These are phyloP conservation scores for Metopia argyrocephala DNA, from an alignment of 2,888 invertebrate species.

Conservation along the genomic window DNA sequence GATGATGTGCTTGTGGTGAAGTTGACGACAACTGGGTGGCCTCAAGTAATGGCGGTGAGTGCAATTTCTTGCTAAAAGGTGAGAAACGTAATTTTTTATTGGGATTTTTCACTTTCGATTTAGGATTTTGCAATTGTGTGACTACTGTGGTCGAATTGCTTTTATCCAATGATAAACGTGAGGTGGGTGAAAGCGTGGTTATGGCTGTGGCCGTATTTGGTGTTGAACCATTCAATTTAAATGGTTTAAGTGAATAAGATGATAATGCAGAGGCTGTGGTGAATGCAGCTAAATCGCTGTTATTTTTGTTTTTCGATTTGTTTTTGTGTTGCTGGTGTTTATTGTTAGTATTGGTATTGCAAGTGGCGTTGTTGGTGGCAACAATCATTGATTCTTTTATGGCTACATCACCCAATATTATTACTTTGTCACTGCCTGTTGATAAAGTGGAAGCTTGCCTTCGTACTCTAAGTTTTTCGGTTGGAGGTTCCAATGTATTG, in stretches of 20 bases:
- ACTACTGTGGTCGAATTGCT: constrained; percentile 63
- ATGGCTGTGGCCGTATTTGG: constrained; percentile 72
- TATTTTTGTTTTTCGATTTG: constrained; percentile 63
- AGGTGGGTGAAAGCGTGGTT: constrained; percentile 65
- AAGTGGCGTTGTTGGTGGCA: constrained; percentile 43
- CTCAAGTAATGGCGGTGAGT: constrained; percentile 46
- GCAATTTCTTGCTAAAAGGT: constrained; percentile 51
- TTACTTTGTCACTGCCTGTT: constrained; percentile 73
- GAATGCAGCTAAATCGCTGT: constrained; percentile 71
- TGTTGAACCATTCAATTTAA: constrained; percentile 80
- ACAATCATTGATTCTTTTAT: constrained; percentile 58
- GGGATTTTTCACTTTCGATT: constrained; percentile 46
- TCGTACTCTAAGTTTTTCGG: constrained; percentile 54
- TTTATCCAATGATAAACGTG: constrained; percentile 63
- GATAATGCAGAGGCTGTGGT: constrained; percentile 65
- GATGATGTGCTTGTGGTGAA: not conserved
- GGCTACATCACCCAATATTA: constrained; percentile 70
- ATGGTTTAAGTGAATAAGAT: constrained; percentile 71
- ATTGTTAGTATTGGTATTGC: constrained; percentile 31
- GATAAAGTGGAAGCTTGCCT: constrained; percentile 70
- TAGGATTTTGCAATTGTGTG: constrained; percentile 63
- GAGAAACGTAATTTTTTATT: constrained; percentile 51
- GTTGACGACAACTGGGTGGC: constrained; percentile 30
- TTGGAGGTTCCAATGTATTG: constrained; percentile 35
- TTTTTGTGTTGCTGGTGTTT: constrained; percentile 52